Percentiles rank a stretch among this genome's conserved stretches.
Evolutionary conservation across 2,113 vertebrate genomes (phyloP).

Genomic region (Candoia aspera): DNA sequence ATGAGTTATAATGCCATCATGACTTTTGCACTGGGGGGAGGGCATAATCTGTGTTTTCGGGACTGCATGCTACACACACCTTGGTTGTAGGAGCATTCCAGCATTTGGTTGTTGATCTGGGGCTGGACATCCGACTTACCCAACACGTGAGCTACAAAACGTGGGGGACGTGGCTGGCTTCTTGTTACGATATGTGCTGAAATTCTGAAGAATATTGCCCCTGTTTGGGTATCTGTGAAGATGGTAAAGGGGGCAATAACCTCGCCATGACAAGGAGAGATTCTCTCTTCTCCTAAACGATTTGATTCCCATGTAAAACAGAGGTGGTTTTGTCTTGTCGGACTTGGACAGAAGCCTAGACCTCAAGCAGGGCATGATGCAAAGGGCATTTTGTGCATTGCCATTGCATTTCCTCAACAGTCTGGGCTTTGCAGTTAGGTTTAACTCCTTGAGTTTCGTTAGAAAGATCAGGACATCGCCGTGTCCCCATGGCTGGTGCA

Average conservation of each 20-base stretch:
- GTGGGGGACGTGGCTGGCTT: slow-evolving; percentile 26
- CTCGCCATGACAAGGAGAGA: slow-evolving; percentile 48
- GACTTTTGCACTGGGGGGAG: background rate
- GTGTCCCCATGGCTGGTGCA: slow-evolving; percentile 54
- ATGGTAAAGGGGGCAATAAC: background rate
- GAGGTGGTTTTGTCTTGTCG: slow-evolving; percentile 73
- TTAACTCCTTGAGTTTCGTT: slow-evolving; percentile 69
- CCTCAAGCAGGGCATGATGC: slow-evolving; percentile 61
- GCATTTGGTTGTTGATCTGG: background rate
- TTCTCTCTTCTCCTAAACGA: slow-evolving; percentile 62
- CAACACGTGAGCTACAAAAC: background rate
- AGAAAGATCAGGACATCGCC: slow-evolving; percentile 61
- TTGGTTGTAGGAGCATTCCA: background rate
- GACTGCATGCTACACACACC: slow-evolving; percentile 4
- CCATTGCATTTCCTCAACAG: slow-evolving; percentile 66
- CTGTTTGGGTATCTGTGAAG: slow-evolving; percentile 40
- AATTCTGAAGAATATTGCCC: slow-evolving; percentile 38
- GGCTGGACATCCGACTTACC: slow-evolving; percentile 1
- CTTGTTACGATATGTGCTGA: slow-evolving; percentile 37
- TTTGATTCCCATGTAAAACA: slow-evolving; percentile 71
- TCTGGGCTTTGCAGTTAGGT: slow-evolving; percentile 64
- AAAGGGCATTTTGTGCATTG: slow-evolving; percentile 63
- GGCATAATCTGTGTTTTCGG: slow-evolving; percentile 8
- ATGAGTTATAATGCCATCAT: no score
- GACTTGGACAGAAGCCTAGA: slow-evolving; percentile 65